Evolutionary conservation across 2,113 vertebrate species (phyloP).

Genomic region (Aleadryas rufinucha): DNA sequence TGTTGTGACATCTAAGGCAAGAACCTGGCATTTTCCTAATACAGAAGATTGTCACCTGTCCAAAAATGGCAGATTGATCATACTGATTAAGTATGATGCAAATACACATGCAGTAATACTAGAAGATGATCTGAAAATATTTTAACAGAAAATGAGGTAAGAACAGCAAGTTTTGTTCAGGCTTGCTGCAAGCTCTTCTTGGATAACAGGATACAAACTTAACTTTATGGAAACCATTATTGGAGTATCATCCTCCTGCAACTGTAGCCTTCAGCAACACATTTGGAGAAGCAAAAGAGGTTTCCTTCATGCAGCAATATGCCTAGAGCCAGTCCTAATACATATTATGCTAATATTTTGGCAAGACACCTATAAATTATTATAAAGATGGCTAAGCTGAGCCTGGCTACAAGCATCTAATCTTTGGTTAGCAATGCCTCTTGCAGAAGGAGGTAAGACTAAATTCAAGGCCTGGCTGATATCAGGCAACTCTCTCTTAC

Average conservation of each 20-base stretch:
- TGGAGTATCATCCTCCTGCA: not conserved
- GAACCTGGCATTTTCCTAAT: not conserved
- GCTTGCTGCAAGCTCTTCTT: not conserved
- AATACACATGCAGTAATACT: not conserved
- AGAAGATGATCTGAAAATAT: not conserved
- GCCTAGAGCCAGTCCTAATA: not conserved
- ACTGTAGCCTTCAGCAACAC: not conserved
- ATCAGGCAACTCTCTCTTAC: not conserved
- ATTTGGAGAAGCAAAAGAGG: not conserved
- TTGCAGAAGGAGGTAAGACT: not conserved
- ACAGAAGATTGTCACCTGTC: not conserved
- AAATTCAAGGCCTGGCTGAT: not conserved
- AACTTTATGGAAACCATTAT: not conserved
- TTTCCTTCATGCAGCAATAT: not conserved
- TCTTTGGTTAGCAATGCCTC: not conserved
- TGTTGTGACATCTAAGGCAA: not conserved
- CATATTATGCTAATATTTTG: not conserved
- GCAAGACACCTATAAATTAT: not conserved
- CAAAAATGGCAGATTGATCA: constrained; percentile 4
- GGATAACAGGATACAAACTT: not conserved
- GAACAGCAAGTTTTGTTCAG: not conserved
- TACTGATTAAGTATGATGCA: not conserved
- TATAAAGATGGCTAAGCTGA: not conserved
- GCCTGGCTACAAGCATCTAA: not conserved
- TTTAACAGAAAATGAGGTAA: not conserved